Conservation (phyloP, 2,113 vertebrate species). For the Melanotaenia duboulayi region DNA sequence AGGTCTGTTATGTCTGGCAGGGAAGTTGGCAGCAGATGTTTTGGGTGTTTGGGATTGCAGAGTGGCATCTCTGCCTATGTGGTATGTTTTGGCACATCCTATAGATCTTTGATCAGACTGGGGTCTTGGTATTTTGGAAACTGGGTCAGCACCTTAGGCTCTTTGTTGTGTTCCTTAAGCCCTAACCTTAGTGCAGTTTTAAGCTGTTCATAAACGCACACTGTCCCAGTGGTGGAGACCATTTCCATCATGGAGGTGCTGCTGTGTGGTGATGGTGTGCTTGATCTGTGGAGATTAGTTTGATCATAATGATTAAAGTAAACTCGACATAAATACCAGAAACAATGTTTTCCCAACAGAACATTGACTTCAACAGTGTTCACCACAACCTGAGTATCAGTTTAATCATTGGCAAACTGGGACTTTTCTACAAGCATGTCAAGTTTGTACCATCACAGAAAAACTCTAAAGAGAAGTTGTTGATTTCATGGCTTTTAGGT, state of each 20-base stretch:
- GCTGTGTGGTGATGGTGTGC: no score
- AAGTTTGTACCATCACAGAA: conserved; percentile 15
- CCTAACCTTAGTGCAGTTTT: no score
- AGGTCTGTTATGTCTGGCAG: background rate
- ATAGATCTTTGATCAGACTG: background rate
- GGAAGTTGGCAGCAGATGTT: background rate
- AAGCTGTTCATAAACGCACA: no score
- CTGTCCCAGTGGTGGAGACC: no score
- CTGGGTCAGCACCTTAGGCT: background rate
- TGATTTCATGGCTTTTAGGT: background rate
- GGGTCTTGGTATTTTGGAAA: background rate
- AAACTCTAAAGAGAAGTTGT: conserved; percentile 9
- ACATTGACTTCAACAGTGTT: background rate
- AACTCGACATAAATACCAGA: no score
- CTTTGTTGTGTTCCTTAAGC: background rate
- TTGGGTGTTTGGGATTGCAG: background rate
- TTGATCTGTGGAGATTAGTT: no score
- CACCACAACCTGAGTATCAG: background rate
- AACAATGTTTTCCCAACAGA: no score
- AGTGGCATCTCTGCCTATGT: background rate
- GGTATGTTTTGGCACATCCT: background rate
- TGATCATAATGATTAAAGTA: no score
- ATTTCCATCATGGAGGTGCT: no score
- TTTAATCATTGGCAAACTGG: background rate
- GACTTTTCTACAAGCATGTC: background rate